Evolutionary conservation across 1,140 invertebrate species (phyloP).

Genomic region (Neodiprion pinetum): DNA sequence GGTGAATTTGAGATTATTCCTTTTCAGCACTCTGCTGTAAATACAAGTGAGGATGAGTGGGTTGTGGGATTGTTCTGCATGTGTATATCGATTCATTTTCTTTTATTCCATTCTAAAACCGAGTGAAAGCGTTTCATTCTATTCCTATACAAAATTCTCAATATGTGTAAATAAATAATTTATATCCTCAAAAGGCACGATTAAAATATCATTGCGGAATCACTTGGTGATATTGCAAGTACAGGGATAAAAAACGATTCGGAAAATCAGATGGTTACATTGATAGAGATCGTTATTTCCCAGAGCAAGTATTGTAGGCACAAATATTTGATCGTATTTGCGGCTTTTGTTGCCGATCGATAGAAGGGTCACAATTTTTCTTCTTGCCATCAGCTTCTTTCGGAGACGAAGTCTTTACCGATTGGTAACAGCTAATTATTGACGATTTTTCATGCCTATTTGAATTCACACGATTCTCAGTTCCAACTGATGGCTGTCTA

Average conservation of each 20-base stretch:
- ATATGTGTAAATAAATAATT: not conserved
- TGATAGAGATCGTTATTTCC: not conserved
- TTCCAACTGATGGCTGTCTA: not conserved
- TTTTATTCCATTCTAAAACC: too few species aligned
- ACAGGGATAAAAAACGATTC: too few species aligned
- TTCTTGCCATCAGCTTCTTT: not conserved
- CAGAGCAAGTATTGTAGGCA: not conserved
- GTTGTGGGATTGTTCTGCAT: too few species aligned
- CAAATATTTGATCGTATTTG: not conserved
- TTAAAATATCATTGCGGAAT: too few species aligned
- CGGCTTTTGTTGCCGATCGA: not conserved
- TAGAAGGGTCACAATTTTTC: not conserved
- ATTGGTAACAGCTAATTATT: too few species aligned
- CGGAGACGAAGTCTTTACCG: not conserved
- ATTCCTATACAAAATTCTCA: not conserved
- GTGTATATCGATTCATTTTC: too few species aligned
- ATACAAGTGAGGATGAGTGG: too few species aligned
- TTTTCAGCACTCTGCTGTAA: too few species aligned
- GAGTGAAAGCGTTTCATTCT: too few species aligned
- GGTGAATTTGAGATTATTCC: too few species aligned
- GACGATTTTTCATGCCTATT: not conserved
- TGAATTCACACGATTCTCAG: not conserved
- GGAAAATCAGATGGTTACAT: conserved; percentile 5
- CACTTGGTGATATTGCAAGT: too few species aligned
- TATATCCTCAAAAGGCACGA: not conserved